Conservation (phyloP, 2,797 vertebrate species). For the Lates japonicus region DNA sequence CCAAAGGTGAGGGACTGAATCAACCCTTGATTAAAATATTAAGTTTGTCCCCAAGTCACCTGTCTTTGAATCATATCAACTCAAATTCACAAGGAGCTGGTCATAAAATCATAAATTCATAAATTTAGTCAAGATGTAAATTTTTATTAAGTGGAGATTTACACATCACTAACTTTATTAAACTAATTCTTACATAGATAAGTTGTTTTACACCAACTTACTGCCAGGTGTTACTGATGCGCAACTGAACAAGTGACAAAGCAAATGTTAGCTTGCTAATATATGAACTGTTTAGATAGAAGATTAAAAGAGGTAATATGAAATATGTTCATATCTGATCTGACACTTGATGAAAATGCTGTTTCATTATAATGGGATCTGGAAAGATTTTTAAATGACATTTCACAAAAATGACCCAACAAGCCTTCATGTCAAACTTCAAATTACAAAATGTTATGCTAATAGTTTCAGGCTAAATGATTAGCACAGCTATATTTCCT, state of each 20-base stretch:
- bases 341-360: not conserved
- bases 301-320: not conserved
- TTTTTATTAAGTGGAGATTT: not conserved
- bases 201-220: not conserved
- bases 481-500: too few relatives aligned
- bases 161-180: not conserved
- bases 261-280: not conserved
- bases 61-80: constrained; percentile 9
- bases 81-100: not conserved
- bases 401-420: not conserved
- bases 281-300: not conserved
- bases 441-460: not conserved
- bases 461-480: not conserved
- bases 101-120: not conserved
- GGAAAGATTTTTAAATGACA: not conserved
- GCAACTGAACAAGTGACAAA: not conserved
- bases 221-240: too few relatives aligned
- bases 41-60: constrained; percentile 16
- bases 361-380: not conserved
- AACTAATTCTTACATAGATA: not conserved
- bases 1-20: constrained; percentile 30
- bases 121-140: not conserved
- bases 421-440: not conserved
- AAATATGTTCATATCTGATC: not conserved
- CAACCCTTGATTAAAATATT: constrained; percentile 29